Evolutionary conservation across 23 tunicate genomes (phyloP), one percentile per base, ranked within the genome.

Genomic region (Botrylloides violaceus): DNA sequence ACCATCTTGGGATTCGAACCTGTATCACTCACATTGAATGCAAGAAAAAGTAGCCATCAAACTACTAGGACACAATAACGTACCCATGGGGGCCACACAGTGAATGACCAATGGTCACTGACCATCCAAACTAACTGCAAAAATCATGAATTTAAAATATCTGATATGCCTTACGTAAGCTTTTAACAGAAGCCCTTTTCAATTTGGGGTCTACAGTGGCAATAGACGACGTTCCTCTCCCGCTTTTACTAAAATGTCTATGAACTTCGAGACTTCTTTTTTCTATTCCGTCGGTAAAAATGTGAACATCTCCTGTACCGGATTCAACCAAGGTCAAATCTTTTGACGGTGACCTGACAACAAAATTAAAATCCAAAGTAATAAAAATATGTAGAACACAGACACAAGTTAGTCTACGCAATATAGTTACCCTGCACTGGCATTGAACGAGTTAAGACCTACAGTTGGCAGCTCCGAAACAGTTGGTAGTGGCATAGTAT

Each of bases 181-280:
- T 37, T 25, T 43, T 39, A 31, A 87, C 50, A 15, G 82, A 79
- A 4, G 86, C 84, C 35, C 49, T 55, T 28, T 73, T 68, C 0
- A 59, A 80, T 48, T 72, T 84, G 37, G 84, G 71, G 34, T 70
- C 60, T 30, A 80, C 71, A 6, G 86, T 57, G 18, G 86, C 95
- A n/a, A 80, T 48, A 29, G 78, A 47, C 21, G 70, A 64, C 25
- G 77, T 49, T 2, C 38, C 0, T 1, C 36, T 76, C 2, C 75
- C 61, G 6, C 72, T 22, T 39, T 28, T 39, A 6, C 7, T 37
- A 36, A 61, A 87, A 71, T 87, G 95, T 23, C 95, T 70, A 50
- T 87, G 95, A 9, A 87, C 95, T 3, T 77, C 75, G 23, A 87
- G 53, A 31, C 80, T 84, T 36, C 70, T 85, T 2, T 87, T 76